Percentiles rank a stretch among this genome's conserved stretches.
Conservation (phyloP, 2,113 vertebrate species). For the Opisthocomus hoazin region DNA sequence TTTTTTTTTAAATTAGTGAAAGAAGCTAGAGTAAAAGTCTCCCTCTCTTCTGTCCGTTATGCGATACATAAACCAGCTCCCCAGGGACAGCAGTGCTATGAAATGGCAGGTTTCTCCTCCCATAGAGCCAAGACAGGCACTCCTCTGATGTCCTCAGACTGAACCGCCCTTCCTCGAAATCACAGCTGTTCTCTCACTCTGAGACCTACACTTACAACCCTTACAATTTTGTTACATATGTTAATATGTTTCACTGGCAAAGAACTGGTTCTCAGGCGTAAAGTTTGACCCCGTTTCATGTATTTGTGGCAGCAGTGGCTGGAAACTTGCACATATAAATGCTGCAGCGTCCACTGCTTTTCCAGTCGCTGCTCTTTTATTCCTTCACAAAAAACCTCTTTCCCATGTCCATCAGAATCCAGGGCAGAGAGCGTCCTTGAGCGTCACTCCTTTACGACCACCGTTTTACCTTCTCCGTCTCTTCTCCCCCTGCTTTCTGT, state of each 20-base stretch:
- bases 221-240: too few relatives aligned
- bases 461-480: background rate
- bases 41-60: background rate
- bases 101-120: background rate
- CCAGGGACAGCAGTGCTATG: background rate
- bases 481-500: background rate
- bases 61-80: background rate
- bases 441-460: accelerated
- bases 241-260: background rate
- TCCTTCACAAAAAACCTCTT: background rate
- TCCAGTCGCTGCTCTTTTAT: background rate
- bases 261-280: accelerated
- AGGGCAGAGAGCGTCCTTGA: accelerated
- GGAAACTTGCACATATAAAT: background rate
- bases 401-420: accelerated
- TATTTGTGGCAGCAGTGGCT: background rate
- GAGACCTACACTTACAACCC: background rate
- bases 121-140: background rate
- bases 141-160: background rate
- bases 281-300: accelerated
- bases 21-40: background rate
- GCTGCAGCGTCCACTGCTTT: background rate
- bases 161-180: background rate
- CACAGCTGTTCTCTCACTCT: background rate
- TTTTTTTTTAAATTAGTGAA: background rate